Base-by-base conservation (phyloP, 92 coral and sea anemone genomes). In the Paramuricea clavata region DNA sequence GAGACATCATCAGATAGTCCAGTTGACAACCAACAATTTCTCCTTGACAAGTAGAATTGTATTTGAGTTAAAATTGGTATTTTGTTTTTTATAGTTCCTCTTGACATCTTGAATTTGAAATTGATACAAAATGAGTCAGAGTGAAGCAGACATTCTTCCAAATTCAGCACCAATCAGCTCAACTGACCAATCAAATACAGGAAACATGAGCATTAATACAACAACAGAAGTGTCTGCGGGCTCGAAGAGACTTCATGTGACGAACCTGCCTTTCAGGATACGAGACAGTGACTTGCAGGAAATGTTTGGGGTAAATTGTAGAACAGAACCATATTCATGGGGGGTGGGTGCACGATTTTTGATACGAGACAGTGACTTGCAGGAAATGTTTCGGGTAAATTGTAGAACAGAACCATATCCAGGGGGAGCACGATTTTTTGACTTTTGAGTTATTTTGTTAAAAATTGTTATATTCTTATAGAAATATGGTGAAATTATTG, bases 381-480 rank as follows among this genome's bases (percentile, higher is more conserved):
- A 86, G 54, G 98, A 96, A 76, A 96, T 96, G 99, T 96, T 96
- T 88, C 98, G 94, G 97, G 99, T 96, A 41, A 79, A 95, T 22
- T 69, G 0, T 69, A 9, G 16, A 9, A 31, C 11, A 4, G 23
- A 3, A 0, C 19, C 52, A 0, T 12, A 36, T n/a, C 16, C 32
- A n/a, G 7, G 49, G 75, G 69, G 31, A 1, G 64, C 12, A 3
- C n/a, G n/a, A n/a, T n/a, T n/a, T n/a, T n/a, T n/a, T n/a, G n/a
- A n/a, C n/a, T n/a, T n/a, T n/a, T n/a, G n/a, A n/a, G n/a, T n/a
- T n/a, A n/a, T n/a, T n/a, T n/a, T n/a, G n/a, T n/a, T n/a, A n/a
- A n/a, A n/a, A n/a, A n/a, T n/a, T n/a, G n/a, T n/a, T n/a, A 54
- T 81, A 21, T 60, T 41, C 39, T 80, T 86, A n/a, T 81, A 97